These are phyloP conservation scores for Drosophila meridiana DNA, from an alignment of 2,888 invertebrate species.

Conservation along the genomic window DNA sequence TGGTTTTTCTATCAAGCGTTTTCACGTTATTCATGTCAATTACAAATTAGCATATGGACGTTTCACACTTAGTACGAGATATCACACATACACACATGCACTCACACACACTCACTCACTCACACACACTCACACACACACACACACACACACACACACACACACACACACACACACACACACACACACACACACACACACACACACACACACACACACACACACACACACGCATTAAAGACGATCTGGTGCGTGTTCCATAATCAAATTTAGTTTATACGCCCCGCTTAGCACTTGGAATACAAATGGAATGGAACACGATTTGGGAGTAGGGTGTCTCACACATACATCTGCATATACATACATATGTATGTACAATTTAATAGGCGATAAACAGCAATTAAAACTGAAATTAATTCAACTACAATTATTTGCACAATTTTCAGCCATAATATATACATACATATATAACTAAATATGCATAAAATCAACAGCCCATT, in stretches of 20 bases:
- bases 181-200: neutral
- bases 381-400: neutral
- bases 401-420: neutral
- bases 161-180: neutral
- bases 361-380: neutral
- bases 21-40: slow-evolving; percentile 64
- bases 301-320: slow-evolving; percentile 17
- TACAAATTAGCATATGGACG: slow-evolving; percentile 68
- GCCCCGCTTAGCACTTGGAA: slow-evolving; percentile 38
- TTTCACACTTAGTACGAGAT: slow-evolving; percentile 44
- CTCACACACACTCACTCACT: neutral
- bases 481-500: slow-evolving; percentile 2
- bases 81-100: slow-evolving; percentile 1
- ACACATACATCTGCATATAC: neutral
- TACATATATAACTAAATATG: slow-evolving; percentile 6
- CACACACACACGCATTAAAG: slow-evolving; percentile 20
- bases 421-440: neutral
- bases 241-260: slow-evolving; percentile 32
- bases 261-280: slow-evolving; percentile 61
- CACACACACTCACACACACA: neutral
- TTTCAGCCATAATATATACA: neutral
- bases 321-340: slow-evolving; percentile 37
- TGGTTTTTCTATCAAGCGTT: neutral
- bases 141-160: neutral
- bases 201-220: neutral